Base-by-base conservation (phyloP, 2,888 invertebrate genomes). In the Sesia apiformis region DNA sequence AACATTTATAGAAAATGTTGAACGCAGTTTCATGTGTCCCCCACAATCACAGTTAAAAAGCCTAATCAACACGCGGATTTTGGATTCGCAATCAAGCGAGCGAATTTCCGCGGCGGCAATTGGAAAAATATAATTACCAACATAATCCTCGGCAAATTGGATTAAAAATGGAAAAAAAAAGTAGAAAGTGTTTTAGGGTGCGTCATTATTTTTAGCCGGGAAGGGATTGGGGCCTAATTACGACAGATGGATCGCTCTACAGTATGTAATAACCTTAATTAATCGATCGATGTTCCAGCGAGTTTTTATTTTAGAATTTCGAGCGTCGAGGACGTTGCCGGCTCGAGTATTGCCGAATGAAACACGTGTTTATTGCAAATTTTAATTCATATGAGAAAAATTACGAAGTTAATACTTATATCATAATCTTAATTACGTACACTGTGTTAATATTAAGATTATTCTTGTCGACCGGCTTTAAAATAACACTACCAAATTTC, bases 111-210 rank as follows among this genome's bases (percentile, higher is more conserved):
- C 73, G 70, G 72, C 76, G 71, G 86, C 88, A 88, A 88, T 88
- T 74, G 89, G 85, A 86, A 89, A 89, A 88, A 88, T 88, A 90
- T 90, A 90, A 90, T 90, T 89, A 90, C 90, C 80, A 74, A 84
- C 84, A 90, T 90, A 90, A 90, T 90, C 90, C 90, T 74, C 82
- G 72, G 80, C 81, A 90, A 90, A 90, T 90, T 90, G 90, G 90
- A 90, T 90, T 90, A 90, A 90, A 88, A 88, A 87, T 84, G 81
- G 78, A 77, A 84, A 84, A 84, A 49, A 81, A 84, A 85, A 84
- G 72, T 72, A 76, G 76, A 85, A 87, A 88, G 84, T 85, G 84
- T 88, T 87, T 88, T 86, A 84, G 84, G 87, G 87, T 72, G 78
- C 86, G 87, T 87, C 87, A 88, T 88, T 88, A 87, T 88, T 87